phyloP scores from a whole-genome alignment of 2,797 vertebrate species.

The Hylomyscus alleni region DNA sequence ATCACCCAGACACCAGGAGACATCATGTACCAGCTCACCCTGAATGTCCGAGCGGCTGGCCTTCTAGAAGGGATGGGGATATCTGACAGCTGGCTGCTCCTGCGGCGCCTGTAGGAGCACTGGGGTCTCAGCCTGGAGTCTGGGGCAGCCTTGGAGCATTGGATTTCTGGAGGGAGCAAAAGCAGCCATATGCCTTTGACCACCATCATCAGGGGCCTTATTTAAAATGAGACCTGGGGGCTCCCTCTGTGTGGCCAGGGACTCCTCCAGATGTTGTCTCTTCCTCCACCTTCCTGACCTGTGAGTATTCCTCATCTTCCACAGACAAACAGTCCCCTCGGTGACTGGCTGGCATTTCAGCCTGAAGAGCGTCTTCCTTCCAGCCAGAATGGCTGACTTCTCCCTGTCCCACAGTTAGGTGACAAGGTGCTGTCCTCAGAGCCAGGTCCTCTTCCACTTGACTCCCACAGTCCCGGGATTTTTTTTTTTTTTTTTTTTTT shows the following conservation, averaged over 20 bases:
- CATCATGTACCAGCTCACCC: not conserved
- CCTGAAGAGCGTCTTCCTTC: too few relatives aligned
- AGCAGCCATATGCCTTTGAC: not conserved
- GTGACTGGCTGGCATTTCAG: not conserved
- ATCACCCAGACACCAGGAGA: not conserved
- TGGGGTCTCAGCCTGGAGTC: not conserved
- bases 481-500: too few relatives aligned
- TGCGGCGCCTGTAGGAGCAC: not conserved
- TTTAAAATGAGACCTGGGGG: rapidly evolving
- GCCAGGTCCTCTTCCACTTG: too few relatives aligned
- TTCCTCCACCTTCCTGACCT: too few relatives aligned
- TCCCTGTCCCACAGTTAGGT: too few relatives aligned
- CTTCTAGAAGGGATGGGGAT: not conserved
- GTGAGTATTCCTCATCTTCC: rapidly evolving
- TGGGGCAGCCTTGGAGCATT: too few relatives aligned
- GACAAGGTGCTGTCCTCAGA: not conserved
- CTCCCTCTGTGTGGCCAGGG: not conserved
- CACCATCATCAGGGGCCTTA: not conserved
- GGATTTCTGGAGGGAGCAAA: not conserved
- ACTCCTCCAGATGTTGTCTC: not conserved
- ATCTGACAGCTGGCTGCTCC: not conserved
- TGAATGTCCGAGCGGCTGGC: not conserved
- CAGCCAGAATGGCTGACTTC: not conserved
- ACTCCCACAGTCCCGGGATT: not conserved
- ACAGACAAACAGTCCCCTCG: not conserved